These are phyloP conservation scores for Melipona quadrifasciata DNA, from an alignment of 1,140 invertebrate genomes.

Conservation along the genomic window DNA sequence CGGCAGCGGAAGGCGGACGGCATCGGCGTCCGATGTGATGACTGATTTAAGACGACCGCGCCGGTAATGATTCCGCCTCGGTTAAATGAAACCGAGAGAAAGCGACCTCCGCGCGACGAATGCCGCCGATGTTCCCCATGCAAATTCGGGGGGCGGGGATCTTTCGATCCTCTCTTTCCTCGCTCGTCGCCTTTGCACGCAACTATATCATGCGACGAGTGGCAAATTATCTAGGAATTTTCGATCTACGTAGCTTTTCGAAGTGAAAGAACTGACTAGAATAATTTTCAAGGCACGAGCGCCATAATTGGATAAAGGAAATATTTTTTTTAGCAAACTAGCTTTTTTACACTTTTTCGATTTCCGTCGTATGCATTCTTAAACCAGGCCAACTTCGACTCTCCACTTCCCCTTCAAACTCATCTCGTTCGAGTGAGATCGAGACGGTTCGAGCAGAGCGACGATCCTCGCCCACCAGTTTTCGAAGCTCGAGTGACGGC, in stretches of 20 bases:
- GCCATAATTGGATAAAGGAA: too few relatives aligned
- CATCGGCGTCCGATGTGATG: slow-evolving; percentile 55
- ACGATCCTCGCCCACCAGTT: not conserved
- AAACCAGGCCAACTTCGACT: too few relatives aligned
- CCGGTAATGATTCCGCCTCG: slow-evolving; percentile 14
- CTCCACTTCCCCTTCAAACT: not conserved
- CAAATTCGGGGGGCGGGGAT: not conserved
- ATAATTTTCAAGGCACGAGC: too few relatives aligned
- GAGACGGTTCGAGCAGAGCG: not conserved
- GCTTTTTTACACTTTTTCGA: not conserved
- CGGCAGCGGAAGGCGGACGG: slow-evolving; percentile 13
- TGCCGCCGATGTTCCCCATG: not conserved
- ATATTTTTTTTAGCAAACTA: not conserved
- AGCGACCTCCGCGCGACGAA: not conserved
- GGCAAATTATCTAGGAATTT: too few relatives aligned
- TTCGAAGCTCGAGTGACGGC: not conserved
- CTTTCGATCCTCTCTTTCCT: too few relatives aligned
- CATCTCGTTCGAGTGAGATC: not conserved
- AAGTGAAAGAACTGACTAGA: too few relatives aligned
- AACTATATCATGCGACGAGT: too few relatives aligned
- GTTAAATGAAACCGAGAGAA: slow-evolving; percentile 44
- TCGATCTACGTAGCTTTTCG: too few relatives aligned
- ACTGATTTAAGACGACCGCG: slow-evolving; percentile 59
- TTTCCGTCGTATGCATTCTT: too few relatives aligned
- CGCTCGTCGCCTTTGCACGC: too few relatives aligned